Evolutionary conservation across 2,797 vertebrate species (phyloP), one percentile per base, ranked within the genome.

Genomic region (Cuculus canorus): DNA sequence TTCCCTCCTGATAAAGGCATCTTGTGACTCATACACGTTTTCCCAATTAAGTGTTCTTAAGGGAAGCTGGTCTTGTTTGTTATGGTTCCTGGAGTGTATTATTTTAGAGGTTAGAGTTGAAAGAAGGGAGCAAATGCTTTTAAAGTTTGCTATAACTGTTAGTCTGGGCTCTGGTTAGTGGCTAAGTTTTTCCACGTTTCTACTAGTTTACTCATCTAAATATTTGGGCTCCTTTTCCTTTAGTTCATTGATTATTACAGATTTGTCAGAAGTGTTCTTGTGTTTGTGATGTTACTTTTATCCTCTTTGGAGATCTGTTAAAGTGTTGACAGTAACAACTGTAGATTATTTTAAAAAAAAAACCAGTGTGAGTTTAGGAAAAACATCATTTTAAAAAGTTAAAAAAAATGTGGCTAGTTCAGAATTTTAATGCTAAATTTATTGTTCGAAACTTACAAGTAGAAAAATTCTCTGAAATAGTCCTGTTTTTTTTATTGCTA

Each of bases 31-130:
- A 8, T 83, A 63, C 1, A 61, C 18, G 0, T 68, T 89, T 96
- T 92, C 63, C 39, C 64, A 82, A 82, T 87, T 92, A 92, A 88
- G 25, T 61, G 81, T 93, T 83, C 79, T 82, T 88, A 94, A 77
- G 70, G 50, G 65, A 81, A 86, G 60, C 52, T 90, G n/a, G 32
- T 76, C 64, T 81, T 89, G 71, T 93, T 94, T 93, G 77, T 85
- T 92, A 23, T 81, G 60, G 78, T 95, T 95, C 73, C 53, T 57
- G 59, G 72, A 82, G 73, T 41, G 45, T 84, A 64, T 68, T 82
- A 0, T 73, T 92, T 87, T 73, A 56, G 72, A 82, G 76, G 76
- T 56, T 92, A 82, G 63, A 88, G 68, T 86, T 80, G 73, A 83
- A 75, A 85, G 75, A 92, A 66, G 70, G 66, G 73, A 83, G 85